Percentiles rank a stretch among this genome's conserved stretches.
These are phyloP conservation scores for Euphonia xanthogaster DNA, from an alignment of 2,797 vertebrate genomes.

Conservation along the genomic window DNA sequence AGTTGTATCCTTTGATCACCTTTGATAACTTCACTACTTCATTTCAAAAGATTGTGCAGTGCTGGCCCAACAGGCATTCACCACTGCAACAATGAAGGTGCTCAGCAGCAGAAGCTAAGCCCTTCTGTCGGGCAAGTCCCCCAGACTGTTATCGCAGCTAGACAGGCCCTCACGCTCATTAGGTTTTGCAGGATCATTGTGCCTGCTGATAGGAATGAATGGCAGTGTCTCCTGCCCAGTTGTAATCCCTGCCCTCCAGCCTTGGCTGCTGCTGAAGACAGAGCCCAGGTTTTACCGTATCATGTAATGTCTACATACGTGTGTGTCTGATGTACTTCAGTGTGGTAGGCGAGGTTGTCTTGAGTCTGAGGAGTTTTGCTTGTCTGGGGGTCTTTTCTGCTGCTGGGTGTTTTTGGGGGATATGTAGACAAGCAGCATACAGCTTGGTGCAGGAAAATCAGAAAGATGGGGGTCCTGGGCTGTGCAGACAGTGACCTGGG, in stretches of 20 bases:
- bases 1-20: constrained; percentile 90
- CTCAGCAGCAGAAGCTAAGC: constrained; percentile 12
- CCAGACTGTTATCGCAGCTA: constrained; percentile 25
- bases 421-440: neutral
- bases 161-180: neutral
- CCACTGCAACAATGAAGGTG: constrained; percentile 20
- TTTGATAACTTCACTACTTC: constrained; percentile 38
- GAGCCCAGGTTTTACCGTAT: neutral
- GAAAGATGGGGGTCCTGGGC: neutral
- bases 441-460: neutral
- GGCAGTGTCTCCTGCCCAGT: neutral
- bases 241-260: constrained; percentile 25
- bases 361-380: neutral
- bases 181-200: constrained; percentile 31
- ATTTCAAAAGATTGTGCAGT: constrained; percentile 49
- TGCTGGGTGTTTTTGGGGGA: fast-evolving
- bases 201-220: neutral
- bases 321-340: neutral
- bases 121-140: neutral
- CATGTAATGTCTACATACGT: neutral
- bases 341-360: neutral
- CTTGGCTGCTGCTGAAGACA: neutral
- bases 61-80: constrained; percentile 47
- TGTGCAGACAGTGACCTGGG: fast-evolving
- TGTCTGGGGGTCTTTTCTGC: neutral